These are phyloP conservation scores for Ara ararauna DNA, from an alignment of 2,797 vertebrate genomes.

Conservation along the genomic window DNA sequence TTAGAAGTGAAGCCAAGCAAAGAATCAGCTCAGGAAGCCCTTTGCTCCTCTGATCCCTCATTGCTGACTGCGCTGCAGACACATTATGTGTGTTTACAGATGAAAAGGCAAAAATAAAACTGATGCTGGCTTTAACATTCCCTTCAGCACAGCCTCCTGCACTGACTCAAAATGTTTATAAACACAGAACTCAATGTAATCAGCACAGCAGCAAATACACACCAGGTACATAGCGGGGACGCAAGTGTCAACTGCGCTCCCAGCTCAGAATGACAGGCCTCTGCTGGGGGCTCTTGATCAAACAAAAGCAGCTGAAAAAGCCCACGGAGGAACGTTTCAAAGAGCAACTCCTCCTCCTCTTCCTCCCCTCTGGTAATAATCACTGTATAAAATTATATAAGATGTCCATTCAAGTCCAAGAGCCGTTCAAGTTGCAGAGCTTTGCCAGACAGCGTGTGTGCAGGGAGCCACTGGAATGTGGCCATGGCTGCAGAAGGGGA, in stretches of 20 bases:
- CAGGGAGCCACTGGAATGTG: background rate
- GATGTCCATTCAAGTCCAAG: background rate
- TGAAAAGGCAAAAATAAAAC: slow-evolving; percentile 55
- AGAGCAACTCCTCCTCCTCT: background rate
- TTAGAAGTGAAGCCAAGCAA: slow-evolving; percentile 27
- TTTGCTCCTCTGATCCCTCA: slow-evolving; percentile 36
- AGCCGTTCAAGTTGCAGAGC: background rate
- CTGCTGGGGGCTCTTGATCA: slow-evolving; percentile 45
- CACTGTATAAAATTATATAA: background rate
- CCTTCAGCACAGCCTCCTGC: slow-evolving; percentile 44
- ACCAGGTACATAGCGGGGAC: slow-evolving; percentile 71
- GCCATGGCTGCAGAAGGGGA: background rate
- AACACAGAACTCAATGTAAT: slow-evolving; percentile 78
- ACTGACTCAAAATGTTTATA: slow-evolving; percentile 78
- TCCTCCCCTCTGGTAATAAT: background rate
- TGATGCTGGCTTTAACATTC: slow-evolving; percentile 44
- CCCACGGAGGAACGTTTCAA: background rate
- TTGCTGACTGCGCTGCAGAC: background rate
- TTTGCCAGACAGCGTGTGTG: background rate
- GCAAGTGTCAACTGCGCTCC: slow-evolving; percentile 53
- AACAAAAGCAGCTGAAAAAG: slow-evolving; percentile 55
- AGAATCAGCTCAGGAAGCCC: slow-evolving; percentile 28
- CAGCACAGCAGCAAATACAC: slow-evolving; percentile 78
- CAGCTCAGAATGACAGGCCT: slow-evolving; percentile 37
- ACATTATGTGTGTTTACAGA: slow-evolving; percentile 39